These are phyloP conservation scores for Lepidocolaptes lacrymiger DNA, from an alignment of 2,797 vertebrate genomes.

Conservation along the genomic window DNA sequence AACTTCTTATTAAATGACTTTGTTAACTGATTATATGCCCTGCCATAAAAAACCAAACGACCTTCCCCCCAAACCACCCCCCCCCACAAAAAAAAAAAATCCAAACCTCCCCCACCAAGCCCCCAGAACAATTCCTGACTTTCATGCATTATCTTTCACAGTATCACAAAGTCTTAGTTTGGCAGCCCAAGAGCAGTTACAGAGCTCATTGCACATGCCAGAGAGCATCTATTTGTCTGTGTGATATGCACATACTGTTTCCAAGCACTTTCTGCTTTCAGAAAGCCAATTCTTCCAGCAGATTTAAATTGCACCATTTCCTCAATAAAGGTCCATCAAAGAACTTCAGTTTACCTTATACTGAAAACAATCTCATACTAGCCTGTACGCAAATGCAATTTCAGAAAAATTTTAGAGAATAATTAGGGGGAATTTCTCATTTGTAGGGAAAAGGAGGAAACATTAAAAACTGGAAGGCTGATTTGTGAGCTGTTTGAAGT, in stretches of 20 bases:
- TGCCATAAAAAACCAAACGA: not conserved
- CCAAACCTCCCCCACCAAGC: no score
- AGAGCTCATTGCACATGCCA: not conserved
- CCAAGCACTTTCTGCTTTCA: not conserved
- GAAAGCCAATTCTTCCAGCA: not conserved
- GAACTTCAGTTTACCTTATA: not conserved
- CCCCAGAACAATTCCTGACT: not conserved
- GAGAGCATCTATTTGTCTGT: not conserved
- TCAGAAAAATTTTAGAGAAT: not conserved
- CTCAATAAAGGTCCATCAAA: not conserved
- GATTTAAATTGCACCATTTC: not conserved
- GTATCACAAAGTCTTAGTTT: not conserved
- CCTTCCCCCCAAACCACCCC: accelerated
- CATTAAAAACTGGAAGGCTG: not conserved
- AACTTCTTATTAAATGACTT: not conserved
- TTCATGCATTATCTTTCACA: not conserved
- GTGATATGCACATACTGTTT: not conserved
- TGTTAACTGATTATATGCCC: not conserved
- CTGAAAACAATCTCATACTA: not conserved
- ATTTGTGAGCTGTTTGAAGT: not conserved
- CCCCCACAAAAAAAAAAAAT: not conserved
- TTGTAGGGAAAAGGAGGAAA: not conserved
- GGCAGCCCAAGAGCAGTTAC: not conserved
- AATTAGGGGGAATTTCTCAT: not conserved
- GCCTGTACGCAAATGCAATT: not conserved